phyloP scores from a whole-genome alignment of 2,888 invertebrate species.

The Oscheius sp. region DNA sequence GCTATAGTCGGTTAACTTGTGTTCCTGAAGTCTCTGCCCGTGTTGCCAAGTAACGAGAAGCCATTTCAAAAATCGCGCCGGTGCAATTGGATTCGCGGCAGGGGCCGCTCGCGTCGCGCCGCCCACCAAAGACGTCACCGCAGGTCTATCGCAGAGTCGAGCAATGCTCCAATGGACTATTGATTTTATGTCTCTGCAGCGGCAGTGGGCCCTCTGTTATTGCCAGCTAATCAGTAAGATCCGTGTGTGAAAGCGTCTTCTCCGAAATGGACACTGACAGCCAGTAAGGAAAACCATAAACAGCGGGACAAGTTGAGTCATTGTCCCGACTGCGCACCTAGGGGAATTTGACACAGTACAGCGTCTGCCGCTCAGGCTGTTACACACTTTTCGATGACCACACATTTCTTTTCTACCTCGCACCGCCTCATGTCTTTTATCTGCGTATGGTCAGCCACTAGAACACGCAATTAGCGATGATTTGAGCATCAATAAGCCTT shows the following conservation, averaged over 20 bases:
- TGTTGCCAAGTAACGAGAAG: conserved; percentile 39
- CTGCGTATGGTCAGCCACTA: neutral
- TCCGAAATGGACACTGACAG: conserved; percentile 3
- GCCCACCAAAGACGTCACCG: conserved; percentile 30
- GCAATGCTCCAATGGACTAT: conserved; percentile 27
- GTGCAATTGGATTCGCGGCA: conserved; percentile 34
- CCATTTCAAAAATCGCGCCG: conserved; percentile 35
- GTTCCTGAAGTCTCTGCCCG: conserved; percentile 9
- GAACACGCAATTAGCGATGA: too few species aligned
- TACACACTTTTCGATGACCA: conserved; percentile 26
- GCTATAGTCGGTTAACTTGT: conserved; percentile 33
- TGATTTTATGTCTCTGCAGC: conserved; percentile 30
- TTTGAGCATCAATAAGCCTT: too few species aligned
- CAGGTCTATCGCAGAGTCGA: conserved; percentile 21
- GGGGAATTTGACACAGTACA: conserved; percentile 25
- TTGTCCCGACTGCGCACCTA: conserved; percentile 8
- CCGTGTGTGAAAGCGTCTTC: neutral
- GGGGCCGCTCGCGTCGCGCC: conserved; percentile 32
- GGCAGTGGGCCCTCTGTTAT: conserved; percentile 12
- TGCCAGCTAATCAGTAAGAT: conserved; percentile 26
- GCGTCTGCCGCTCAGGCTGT: conserved; percentile 19
- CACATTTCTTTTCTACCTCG: conserved; percentile 16
- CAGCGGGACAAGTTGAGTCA: neutral
- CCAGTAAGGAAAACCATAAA: neutral
- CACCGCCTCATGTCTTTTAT: neutral